phyloP scores from a whole-genome alignment of 2,797 vertebrate genomes.

The Coregonus sp. region DNA sequence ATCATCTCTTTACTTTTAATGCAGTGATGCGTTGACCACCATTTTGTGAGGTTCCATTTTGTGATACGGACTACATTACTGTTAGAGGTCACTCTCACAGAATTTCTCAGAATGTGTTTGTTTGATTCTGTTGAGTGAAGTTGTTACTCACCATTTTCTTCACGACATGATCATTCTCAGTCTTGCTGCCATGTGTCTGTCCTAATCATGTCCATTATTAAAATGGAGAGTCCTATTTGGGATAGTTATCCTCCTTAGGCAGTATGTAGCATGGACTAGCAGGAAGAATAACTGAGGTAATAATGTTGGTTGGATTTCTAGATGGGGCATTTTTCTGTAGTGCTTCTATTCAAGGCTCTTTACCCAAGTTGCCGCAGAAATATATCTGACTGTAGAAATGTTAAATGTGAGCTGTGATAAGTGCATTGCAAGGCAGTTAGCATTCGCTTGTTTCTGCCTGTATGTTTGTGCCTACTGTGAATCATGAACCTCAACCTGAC shows the following conservation, averaged over 20 bases:
- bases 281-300: not conserved
- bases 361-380: not conserved
- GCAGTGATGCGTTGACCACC: conserved; percentile 27
- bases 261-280: not conserved
- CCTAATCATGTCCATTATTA: conserved; percentile 9
- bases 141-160: not conserved
- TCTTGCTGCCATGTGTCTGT: conserved; percentile 44
- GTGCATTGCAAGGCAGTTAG: no score
- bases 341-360: not conserved
- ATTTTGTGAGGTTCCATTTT: conserved; percentile 8
- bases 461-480: not conserved
- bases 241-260: no score
- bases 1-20: conserved; percentile 14
- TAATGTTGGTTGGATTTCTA: not conserved
- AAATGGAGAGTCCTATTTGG: not conserved
- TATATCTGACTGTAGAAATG: conserved; percentile 3
- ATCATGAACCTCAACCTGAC: not conserved
- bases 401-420: conserved; percentile 5
- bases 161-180: not conserved
- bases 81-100: conserved; percentile 23
- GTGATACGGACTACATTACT: not conserved
- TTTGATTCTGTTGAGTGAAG: not conserved
- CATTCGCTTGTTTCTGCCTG: not conserved
- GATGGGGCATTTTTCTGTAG: conserved; percentile 1
- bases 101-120: not conserved